Percentiles rank a stretch among this genome's conserved stretches.
Evolutionary conservation across 2,797 vertebrate species (phyloP).

Genomic region (Notamacropus eugenii): DNA sequence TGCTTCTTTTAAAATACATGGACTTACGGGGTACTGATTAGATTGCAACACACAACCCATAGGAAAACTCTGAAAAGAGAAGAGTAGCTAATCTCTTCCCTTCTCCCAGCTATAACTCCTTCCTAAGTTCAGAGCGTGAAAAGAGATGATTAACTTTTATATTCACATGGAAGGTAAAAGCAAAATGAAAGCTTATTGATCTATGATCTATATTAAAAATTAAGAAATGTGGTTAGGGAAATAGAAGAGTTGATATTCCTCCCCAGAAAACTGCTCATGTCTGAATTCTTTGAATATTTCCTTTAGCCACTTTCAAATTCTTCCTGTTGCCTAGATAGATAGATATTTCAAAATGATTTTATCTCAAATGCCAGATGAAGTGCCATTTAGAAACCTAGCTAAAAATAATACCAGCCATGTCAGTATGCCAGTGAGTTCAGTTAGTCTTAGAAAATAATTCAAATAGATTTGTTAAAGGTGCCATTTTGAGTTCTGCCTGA

Average conservation of each 20-base stretch:
- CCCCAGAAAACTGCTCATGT: neutral
- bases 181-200: slow-evolving; percentile 45
- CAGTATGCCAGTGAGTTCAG: slow-evolving; percentile 63
- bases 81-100: neutral
- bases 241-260: neutral
- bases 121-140: neutral
- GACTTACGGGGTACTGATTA: neutral
- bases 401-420: slow-evolving; percentile 74
- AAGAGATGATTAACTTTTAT: neutral
- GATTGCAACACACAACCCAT: accelerated
- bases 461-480: slow-evolving; percentile 64
- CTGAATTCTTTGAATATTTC: slow-evolving; percentile 64
- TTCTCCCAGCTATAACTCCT: neutral
- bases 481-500: slow-evolving; percentile 54
- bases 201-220: slow-evolving; percentile 60
- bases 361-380: slow-evolving; percentile 72
- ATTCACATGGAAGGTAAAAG: slow-evolving; percentile 1
- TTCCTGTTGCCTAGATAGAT: slow-evolving; percentile 59
- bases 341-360: slow-evolving; percentile 78
- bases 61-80: accelerated
- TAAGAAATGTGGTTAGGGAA: slow-evolving; percentile 60
- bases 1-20: neutral
- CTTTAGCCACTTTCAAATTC: slow-evolving; percentile 60
- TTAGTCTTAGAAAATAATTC: slow-evolving; percentile 70
- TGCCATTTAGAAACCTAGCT: slow-evolving; percentile 80